Base-by-base conservation (phyloP, 2,113 vertebrate genomes). In the Machaerirhynchus nigripectus region DNA sequence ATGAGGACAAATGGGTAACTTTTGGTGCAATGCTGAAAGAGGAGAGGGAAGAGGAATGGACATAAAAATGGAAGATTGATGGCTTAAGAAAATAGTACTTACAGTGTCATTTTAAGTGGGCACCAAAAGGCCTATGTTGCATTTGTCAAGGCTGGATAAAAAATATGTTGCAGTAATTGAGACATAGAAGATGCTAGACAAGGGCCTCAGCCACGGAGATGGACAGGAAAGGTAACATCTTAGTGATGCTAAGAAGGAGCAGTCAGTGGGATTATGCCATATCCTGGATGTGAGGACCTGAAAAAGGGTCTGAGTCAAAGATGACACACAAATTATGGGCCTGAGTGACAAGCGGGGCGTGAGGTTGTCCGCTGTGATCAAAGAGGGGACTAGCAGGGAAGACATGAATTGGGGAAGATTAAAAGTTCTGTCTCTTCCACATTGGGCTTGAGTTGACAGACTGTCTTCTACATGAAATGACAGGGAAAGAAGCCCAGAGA, bases 391-490 rank as follows among this genome's bases (percentile, higher is more conserved):
- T 68, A 79, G 65, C 52, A 84, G 61, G 69, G 80, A 79, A 92
- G 93, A 75, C 91, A 68, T 24, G 65, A 77, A 79, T 10, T 91
- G 65, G 57, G 56, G 84, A 96, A 95, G 96, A 96, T 97, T 95
- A 96, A 63, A 95, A 95, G 95, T 78, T 92, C 77, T 89, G 84
- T 84, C 94, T 95, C 53, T 22, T 75, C 77, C 44, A 1, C 60
- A 60, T 0, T 56, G 87, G 81, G 87, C 64, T 47, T 18, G 57
- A 81, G 81, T 28, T 95, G 95, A 87, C 94, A 95, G 89, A 92
- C 14, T 20, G 80, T 84, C 23, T 1, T 60, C 75, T 82, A 70
- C 69, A 22, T 35, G 69, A 92, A 87, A 91, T 56, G 84, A 68
- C 87, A 82, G 26, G 23, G 57, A 76, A 90, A 56, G 49, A 52